Base-by-base conservation (phyloP, 2,113 vertebrate species). In the Urocynchramus pylzowi region DNA sequence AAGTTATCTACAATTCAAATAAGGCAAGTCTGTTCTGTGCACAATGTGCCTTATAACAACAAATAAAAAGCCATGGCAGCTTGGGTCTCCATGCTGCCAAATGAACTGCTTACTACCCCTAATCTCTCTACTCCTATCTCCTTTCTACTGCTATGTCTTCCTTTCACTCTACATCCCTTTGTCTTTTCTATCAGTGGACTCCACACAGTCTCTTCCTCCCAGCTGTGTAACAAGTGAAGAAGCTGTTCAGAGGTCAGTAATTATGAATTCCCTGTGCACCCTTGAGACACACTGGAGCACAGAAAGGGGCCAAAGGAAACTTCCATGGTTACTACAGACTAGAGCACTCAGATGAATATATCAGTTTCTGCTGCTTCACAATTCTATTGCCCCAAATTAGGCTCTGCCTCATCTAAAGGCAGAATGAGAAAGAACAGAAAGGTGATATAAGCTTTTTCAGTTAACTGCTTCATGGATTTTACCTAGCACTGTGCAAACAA, bases 41-140 rank as follows among this genome's bases (percentile, higher is more conserved):
- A 57, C 35, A 76, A 12, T 0, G 1, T n/a, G 22, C 23, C 21
- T 27, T 30, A 17, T 7, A 57, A 49, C 3, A 56, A 11, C n/a
- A 68, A 30, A 45, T 21, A 33, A 56, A 85, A 84, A 59, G 9
- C 33, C 27, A 41, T 7, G 17, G n/a, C 13, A 92, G 39, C 59
- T 5, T 28, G 17, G 16, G 16, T 53, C 20, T 49, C 44, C 77
- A 27, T 23, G 35, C 26, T 82, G 42, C 70, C 78, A 85, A 56
- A 79, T 19, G 16, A 85, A 39, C 13, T 39, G n/a, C 18, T 71
- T 45, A 33, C 50, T 18, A 65, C 19, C 9, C 23, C 33, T 19
- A 26, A 56, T 12, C 30, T 57, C 54, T 61, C 44, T 49, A 17
- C 21, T 91, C 33, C 52, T 50, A 13, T 19, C 18, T 67, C 52